These are phyloP conservation scores for Tipula helvola DNA, from an alignment of 2,888 invertebrate species.

Conservation along the genomic window DNA sequence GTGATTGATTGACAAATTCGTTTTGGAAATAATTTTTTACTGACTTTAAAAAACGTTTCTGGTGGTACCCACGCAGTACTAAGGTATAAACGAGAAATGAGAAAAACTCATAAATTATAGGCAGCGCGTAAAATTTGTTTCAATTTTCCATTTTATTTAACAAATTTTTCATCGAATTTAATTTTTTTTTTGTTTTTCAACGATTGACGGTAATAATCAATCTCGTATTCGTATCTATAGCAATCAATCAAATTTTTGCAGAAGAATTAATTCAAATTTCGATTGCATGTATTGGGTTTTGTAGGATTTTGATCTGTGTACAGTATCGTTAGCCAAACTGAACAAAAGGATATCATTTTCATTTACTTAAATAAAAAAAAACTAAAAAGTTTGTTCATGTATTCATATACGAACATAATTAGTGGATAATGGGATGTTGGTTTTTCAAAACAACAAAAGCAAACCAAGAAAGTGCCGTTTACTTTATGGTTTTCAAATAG, in stretches of 20 bases:
- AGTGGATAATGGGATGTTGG: neutral
- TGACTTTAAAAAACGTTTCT: neutral
- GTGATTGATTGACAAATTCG: neutral
- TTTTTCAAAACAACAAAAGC: neutral
- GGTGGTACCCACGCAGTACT: neutral
- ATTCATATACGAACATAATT: neutral
- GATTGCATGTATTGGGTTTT: neutral
- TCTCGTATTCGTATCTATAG: neutral
- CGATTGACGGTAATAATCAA: neutral
- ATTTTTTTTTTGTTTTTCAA: neutral
- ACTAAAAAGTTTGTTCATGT: neutral
- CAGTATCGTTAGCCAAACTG: neutral
- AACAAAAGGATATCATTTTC: neutral
- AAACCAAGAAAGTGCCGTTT: neutral
- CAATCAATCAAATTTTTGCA: neutral
- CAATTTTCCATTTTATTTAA: conserved; percentile 4
- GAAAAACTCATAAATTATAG: neutral
- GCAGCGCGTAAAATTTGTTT: neutral
- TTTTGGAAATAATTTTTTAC: neutral
- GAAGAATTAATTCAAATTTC: neutral
- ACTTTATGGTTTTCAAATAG: neutral
- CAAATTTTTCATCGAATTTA: neutral
- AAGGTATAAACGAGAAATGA: neutral
- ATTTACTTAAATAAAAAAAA: neutral
- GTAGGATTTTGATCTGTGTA: neutral